Conservation (phyloP, 2,888 invertebrate genomes). For the Ectemnius continuus region DNA sequence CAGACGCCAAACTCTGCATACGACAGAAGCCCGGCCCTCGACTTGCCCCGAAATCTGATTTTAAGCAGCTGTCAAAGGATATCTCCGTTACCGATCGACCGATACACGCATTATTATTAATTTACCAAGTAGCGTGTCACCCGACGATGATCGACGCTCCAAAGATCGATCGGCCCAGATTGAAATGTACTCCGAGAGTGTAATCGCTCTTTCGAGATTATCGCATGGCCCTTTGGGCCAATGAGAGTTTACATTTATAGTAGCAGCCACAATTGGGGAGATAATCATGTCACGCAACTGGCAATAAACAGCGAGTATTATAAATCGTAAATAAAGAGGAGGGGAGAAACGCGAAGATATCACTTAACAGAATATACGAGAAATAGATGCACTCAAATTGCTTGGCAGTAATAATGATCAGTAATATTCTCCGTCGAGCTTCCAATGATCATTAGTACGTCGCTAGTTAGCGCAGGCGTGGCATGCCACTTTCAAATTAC, state of each 20-base stretch:
- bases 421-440: not conserved
- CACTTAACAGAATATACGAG: not conserved
- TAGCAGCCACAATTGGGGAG: not conserved
- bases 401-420: conserved; percentile 16
- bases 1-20: not conserved
- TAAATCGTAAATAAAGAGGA: conserved; percentile 1
- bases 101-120: too few relatives aligned
- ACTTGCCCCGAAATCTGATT: conserved; percentile 14
- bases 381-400: not conserved
- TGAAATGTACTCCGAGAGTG: too few relatives aligned
- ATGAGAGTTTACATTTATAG: too few relatives aligned
- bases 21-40: not conserved
- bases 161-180: too few relatives aligned
- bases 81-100: conserved; percentile 7
- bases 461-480: conserved; percentile 21
- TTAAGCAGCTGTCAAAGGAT: not conserved
- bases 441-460: conserved; percentile 50
- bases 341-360: not conserved
- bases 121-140: too few relatives aligned
- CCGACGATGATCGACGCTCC: too few relatives aligned
- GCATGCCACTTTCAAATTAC: not conserved
- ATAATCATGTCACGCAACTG: not conserved
- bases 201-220: too few relatives aligned
- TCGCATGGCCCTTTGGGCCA: too few relatives aligned
- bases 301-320: not conserved